Conservation (phyloP, 1,140 invertebrate species). For the Plectrocnemia conspersa region DNA sequence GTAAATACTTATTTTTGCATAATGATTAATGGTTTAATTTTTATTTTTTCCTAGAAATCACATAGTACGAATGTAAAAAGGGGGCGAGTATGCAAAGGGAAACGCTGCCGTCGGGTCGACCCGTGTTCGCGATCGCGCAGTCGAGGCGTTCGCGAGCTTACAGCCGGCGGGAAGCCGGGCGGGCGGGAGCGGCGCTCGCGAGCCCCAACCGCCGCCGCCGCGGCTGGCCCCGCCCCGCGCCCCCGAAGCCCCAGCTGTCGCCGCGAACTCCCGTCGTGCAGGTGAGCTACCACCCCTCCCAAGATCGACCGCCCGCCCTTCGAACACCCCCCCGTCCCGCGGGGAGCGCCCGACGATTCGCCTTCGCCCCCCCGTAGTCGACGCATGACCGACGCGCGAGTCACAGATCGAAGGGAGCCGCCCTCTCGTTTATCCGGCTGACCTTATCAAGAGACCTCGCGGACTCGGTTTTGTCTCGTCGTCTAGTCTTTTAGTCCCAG, state of each 20-base stretch:
- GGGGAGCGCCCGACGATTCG: slow-evolving; percentile 1
- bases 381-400: background rate
- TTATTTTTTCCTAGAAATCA: no score
- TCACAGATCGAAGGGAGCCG: background rate
- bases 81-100: slow-evolving; percentile 14
- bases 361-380: slow-evolving; percentile 1
- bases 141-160: slow-evolving; percentile 36
- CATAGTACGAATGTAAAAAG: no score
- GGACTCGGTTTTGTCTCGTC: no score
- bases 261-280: slow-evolving; percentile 47
- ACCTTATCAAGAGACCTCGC: no score
- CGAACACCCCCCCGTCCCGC: slow-evolving; percentile 3
- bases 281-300: no score
- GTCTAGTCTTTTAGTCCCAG: no score
- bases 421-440: no score
- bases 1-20: no score
- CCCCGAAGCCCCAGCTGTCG: slow-evolving; percentile 40
- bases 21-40: no score
- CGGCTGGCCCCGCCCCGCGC: slow-evolving; percentile 45
- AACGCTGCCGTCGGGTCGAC: slow-evolving; percentile 25
- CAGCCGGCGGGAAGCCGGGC: slow-evolving; percentile 29
- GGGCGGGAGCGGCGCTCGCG: slow-evolving; percentile 37
- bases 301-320: slow-evolving; percentile 39
- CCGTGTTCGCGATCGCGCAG: slow-evolving; percentile 34
- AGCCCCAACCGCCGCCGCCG: slow-evolving; percentile 38